These are phyloP conservation scores for Mastomys natalensis DNA, from an alignment of 2,113 vertebrate genomes.

Conservation along the genomic window DNA sequence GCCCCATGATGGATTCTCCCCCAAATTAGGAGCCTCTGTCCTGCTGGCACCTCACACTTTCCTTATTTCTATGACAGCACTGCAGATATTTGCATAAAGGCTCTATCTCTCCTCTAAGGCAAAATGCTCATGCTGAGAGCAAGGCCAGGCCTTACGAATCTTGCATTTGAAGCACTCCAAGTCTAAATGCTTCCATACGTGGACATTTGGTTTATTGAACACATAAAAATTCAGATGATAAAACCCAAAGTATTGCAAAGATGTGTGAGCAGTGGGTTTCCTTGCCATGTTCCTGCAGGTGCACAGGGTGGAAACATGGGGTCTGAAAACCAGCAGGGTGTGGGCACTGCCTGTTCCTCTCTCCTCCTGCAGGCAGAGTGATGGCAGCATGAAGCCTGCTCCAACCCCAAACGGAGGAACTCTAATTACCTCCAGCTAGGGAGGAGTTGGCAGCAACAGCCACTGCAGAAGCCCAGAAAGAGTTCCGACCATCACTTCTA, in stretches of 20 bases:
- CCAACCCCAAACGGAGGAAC: neutral
- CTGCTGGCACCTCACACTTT: neutral
- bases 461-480: neutral
- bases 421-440: slow-evolving; percentile 31
- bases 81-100: neutral
- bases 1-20: neutral
- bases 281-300: slow-evolving; percentile 5
- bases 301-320: neutral
- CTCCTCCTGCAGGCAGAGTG: neutral
- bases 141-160: neutral
- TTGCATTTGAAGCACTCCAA: neutral
- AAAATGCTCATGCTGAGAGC: neutral
- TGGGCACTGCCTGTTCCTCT: neutral
- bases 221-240: neutral
- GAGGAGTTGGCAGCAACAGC: neutral
- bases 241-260: slow-evolving; percentile 7
- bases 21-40: neutral
- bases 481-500: neutral
- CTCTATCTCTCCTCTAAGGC: neutral
- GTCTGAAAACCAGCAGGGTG: slow-evolving; percentile 31
- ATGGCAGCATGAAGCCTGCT: rapidly evolving
- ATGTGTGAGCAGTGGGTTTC: neutral
- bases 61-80: neutral
- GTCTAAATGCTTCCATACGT: neutral
- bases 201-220: neutral